Conservation (phyloP, 2,888 invertebrate species). For the Ophion costatus region DNA sequence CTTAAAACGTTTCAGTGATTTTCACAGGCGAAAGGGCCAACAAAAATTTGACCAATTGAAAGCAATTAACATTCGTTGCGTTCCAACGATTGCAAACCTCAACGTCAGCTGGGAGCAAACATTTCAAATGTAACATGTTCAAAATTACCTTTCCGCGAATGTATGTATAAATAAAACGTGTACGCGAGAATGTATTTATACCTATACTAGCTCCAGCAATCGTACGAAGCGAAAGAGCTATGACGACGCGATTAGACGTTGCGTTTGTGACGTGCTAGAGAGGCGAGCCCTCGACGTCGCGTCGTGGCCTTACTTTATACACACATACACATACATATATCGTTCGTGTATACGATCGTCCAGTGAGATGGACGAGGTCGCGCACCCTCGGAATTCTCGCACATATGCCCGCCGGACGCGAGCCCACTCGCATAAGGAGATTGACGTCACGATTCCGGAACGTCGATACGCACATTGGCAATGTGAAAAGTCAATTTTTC, state of each 20-base stretch:
- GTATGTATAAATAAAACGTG: too few relatives aligned
- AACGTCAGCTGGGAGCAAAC: too few relatives aligned
- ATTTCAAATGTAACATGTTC: too few relatives aligned
- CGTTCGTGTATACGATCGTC: constrained; percentile 38
- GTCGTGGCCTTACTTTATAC: too few relatives aligned
- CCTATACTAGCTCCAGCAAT: not conserved
- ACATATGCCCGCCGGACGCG: constrained; percentile 13
- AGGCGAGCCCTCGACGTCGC: constrained; percentile 35
- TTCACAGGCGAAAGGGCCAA: too few relatives aligned
- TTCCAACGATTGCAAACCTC: too few relatives aligned
- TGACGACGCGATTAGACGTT: not conserved
- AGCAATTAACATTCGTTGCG: too few relatives aligned
- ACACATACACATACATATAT: not conserved
- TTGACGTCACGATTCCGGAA: constrained; percentile 9
- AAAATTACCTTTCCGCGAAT: too few relatives aligned
- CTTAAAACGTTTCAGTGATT: too few relatives aligned
- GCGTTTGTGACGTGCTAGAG: constrained; percentile 27
- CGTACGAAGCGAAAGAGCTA: not conserved
- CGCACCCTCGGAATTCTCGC: constrained; percentile 44
- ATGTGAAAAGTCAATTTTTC: constrained; percentile 7
- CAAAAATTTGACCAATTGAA: too few relatives aligned
- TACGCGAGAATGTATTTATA: not conserved
- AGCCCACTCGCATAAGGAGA: not conserved
- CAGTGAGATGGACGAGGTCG: constrained; percentile 48
- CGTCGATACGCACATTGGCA: not conserved